Conservation (phyloP, 2,888 invertebrate genomes). For the Horisme vitalbata region DNA sequence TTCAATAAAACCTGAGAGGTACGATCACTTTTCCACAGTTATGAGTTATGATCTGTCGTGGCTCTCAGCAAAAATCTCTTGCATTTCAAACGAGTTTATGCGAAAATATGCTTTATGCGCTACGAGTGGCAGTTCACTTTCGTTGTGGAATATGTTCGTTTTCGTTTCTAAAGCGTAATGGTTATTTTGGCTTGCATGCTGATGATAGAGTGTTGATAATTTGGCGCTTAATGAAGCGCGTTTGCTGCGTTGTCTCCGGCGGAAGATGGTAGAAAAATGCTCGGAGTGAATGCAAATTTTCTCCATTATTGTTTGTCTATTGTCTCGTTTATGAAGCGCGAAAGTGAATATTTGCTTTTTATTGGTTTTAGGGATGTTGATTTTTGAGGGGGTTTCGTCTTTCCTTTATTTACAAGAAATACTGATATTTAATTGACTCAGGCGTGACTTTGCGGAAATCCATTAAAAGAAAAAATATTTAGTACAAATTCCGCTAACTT, state of each 20-base stretch:
- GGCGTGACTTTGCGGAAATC: too few relatives aligned
- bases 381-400: not conserved
- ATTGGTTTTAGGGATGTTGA: conserved; percentile 21
- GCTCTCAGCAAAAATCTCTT: conserved; percentile 58
- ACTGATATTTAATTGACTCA: too few relatives aligned
- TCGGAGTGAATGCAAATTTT: conserved; percentile 74
- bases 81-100: conserved; percentile 46
- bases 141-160: conserved; percentile 40
- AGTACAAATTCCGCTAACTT: too few relatives aligned
- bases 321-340: conserved; percentile 73
- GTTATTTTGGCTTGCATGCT: conserved; percentile 66
- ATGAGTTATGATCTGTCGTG: conserved; percentile 72
- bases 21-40: conserved; percentile 58
- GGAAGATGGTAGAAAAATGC: conserved; percentile 74
- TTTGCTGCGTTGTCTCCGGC: conserved; percentile 65
- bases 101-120: conserved; percentile 59
- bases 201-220: conserved; percentile 72
- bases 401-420: too few relatives aligned
- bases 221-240: conserved; percentile 78
- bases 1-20: conserved; percentile 37
- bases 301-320: conserved; percentile 77
- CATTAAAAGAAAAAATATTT: too few relatives aligned
- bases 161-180: conserved; percentile 53
- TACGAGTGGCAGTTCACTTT: conserved; percentile 41
- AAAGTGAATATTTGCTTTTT: conserved; percentile 52